Conservation (phyloP, 2,113 vertebrate species). For the Cyphomyrus discorhynchus region DNA sequence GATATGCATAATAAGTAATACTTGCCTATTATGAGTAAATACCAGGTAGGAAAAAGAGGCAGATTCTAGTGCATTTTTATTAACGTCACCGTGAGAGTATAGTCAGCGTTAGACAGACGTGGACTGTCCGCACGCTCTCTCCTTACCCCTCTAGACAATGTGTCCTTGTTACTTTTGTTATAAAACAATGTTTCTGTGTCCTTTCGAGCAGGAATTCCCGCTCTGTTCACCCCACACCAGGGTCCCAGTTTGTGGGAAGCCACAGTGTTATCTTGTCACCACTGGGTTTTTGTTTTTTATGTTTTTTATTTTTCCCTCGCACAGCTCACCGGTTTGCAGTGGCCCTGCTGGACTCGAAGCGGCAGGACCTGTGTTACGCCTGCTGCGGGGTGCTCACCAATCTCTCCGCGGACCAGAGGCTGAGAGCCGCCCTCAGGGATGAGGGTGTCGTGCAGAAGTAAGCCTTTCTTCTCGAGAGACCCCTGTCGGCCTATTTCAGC, state of each 20-base stretch:
- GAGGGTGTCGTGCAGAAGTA: constrained; percentile 78
- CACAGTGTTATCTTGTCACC: neutral
- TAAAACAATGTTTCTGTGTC: neutral
- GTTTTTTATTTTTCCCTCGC: neutral
- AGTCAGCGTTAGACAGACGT: neutral
- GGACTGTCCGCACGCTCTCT: neutral
- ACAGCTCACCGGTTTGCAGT: constrained; percentile 81
- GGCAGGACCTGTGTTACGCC: constrained; percentile 81
- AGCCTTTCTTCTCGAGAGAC: constrained; percentile 34
- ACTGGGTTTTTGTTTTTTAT: neutral
- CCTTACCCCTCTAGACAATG: neutral
- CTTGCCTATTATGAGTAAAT: neutral
- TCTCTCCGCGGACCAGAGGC: constrained; percentile 66
- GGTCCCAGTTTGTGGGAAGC: neutral
- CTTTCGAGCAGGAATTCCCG: neutral
- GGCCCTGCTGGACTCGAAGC: constrained; percentile 78
- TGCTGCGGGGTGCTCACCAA: constrained; percentile 92
- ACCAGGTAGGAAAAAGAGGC: neutral
- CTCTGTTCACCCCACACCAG: constrained; percentile 12
- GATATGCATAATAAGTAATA: neutral
- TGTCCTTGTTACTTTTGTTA: neutral
- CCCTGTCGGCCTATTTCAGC: neutral
- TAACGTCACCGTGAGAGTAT: neutral
- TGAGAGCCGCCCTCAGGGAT: constrained; percentile 55
- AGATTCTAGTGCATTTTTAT: neutral